Percentiles rank a stretch among this genome's conserved stretches.
Evolutionary conservation across 2,797 vertebrate genomes (phyloP).

Genomic region (Neosilurus hyrtlii): DNA sequence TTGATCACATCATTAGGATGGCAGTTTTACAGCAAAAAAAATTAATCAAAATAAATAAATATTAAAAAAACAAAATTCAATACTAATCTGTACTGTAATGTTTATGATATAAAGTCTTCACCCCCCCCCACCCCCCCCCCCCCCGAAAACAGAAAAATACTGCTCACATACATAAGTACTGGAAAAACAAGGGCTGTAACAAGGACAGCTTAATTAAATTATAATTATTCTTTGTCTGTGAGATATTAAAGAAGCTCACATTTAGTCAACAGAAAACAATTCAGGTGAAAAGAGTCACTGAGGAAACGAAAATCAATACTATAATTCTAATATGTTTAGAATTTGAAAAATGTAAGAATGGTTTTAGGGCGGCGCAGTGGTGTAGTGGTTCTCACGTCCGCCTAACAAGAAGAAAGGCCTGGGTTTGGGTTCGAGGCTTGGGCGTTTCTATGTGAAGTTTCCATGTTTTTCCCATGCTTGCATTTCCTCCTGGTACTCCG

Average conservation of each 20-base stretch:
- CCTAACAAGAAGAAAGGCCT: no score
- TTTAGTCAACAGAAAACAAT: background rate
- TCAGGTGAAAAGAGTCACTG: no score
- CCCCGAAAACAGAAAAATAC: background rate
- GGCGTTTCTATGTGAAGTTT: no score
- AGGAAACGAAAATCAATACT: background rate
- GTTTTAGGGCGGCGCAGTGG: no score
- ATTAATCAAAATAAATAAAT: no score
- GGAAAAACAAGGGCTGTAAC: background rate
- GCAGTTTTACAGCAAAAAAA: background rate
- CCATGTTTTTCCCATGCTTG: no score
- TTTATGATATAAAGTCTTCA: background rate
- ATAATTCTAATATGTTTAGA: no score
- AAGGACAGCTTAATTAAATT: background rate
- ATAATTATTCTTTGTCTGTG: background rate
- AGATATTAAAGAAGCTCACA: background rate
- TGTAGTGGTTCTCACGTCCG: no score
- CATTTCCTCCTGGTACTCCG: no score
- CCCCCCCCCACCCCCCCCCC: no score
- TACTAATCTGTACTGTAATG: background rate
- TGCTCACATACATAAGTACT: background rate
- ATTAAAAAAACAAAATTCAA: background rate
- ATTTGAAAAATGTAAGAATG: no score
- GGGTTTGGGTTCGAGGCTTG: no score
- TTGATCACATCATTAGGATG: slow-evolving; percentile 54